Evolutionary conservation across 2,797 vertebrate species (phyloP).

Genomic region (Rhinella marina): DNA sequence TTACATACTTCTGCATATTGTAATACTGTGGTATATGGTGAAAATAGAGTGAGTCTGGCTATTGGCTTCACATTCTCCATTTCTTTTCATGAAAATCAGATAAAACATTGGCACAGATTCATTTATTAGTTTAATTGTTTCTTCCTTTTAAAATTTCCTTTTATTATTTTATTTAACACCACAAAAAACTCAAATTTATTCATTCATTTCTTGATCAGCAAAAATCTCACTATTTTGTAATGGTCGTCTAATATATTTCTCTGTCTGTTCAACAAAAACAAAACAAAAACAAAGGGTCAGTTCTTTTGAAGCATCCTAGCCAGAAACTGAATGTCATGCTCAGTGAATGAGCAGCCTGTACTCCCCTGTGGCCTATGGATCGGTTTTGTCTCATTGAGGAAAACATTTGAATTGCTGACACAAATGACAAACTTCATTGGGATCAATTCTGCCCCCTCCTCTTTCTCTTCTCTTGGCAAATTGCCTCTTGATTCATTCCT

Average conservation of each 20-base stretch:
- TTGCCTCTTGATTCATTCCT: conserved; percentile 69
- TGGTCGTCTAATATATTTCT: background rate
- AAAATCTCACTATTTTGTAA: background rate
- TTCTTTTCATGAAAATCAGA: background rate
- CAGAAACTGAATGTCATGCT: conserved; percentile 4
- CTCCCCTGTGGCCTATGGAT: conserved; percentile 42
- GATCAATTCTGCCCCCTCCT: conserved; percentile 75
- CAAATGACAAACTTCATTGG: conserved; percentile 81
- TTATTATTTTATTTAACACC: background rate
- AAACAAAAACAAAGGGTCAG: background rate
- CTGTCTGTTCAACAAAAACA: background rate
- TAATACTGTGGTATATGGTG: background rate
- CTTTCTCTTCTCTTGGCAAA: conserved; percentile 74
- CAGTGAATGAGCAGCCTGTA: conserved; percentile 37
- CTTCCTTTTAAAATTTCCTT: too few relatives aligned
- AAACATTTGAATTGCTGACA: conserved; percentile 81
- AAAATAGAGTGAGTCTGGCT: background rate
- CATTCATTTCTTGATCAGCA: background rate
- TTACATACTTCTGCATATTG: background rate
- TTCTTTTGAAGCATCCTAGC: conserved; percentile 12
- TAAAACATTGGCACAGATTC: background rate
- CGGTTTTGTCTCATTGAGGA: conserved; percentile 69
- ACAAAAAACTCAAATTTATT: background rate
- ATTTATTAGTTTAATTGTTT: too few relatives aligned
- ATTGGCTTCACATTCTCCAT: background rate